Conservation (phyloP, 1,140 invertebrate genomes). For the Temnothorax nylanderi region DNA sequence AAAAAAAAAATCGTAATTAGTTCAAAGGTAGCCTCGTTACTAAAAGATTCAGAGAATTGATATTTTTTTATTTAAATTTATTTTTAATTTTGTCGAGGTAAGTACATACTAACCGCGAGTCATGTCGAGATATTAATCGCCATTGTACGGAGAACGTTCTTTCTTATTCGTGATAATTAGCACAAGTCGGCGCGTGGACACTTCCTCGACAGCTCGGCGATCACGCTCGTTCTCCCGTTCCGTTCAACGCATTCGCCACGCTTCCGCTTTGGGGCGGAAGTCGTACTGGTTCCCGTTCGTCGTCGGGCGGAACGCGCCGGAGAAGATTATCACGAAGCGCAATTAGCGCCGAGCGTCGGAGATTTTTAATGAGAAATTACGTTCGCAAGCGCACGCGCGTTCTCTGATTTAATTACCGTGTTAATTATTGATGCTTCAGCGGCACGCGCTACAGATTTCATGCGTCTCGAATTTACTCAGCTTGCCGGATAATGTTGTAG, state of each 20-base stretch:
- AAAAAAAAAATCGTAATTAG: neutral
- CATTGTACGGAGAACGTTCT: neutral
- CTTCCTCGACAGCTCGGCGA: slow-evolving; percentile 47
- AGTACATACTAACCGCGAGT: neutral
- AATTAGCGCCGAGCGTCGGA: slow-evolving; percentile 65
- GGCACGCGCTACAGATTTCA: slow-evolving; percentile 57
- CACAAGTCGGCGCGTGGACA: slow-evolving; percentile 37
- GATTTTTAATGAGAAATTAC: slow-evolving; percentile 70
- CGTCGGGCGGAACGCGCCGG: slow-evolving; percentile 65
- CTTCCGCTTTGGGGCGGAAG: slow-evolving; percentile 57
- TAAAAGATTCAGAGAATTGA: neutral
- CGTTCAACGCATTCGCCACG: slow-evolving; percentile 44
- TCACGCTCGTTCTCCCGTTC: slow-evolving; percentile 48
- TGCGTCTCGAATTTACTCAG: slow-evolving; percentile 37
- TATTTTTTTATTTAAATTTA: neutral
- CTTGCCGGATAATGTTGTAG: slow-evolving; percentile 23
- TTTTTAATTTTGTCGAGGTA: neutral
- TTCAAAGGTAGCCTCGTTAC: neutral
- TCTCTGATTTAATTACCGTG: slow-evolving; percentile 46
- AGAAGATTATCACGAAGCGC: slow-evolving; percentile 64
- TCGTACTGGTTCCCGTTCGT: slow-evolving; percentile 61
- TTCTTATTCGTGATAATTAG: neutral
- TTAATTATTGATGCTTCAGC: slow-evolving; percentile 41
- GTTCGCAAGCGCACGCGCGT: slow-evolving; percentile 35
- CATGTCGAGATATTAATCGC: neutral